These are phyloP conservation scores for Drosophila pseudoobscura DNA, from an alignment of 1,140 invertebrate genomes.

Conservation along the genomic window DNA sequence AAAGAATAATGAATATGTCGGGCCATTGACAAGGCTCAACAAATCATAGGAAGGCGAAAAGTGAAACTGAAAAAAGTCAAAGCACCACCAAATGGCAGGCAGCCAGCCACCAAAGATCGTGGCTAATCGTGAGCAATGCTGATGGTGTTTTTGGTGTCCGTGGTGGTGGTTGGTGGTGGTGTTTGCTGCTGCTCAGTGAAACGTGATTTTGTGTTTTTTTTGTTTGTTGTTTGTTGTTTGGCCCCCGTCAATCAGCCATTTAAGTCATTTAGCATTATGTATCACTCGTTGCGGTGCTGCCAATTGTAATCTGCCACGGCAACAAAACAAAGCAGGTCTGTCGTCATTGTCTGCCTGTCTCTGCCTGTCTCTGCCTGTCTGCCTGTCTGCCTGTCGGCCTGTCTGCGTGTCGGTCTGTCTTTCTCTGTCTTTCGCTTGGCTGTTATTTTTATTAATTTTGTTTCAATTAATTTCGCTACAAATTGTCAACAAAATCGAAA, in stretches of 20 bases:
- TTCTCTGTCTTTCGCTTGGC: constrained; percentile 13
- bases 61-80: constrained; percentile 63
- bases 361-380: constrained; percentile 33
- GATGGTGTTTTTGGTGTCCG: constrained; percentile 38
- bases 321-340: constrained; percentile 14
- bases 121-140: constrained; percentile 71
- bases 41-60: constrained; percentile 63
- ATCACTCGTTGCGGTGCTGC: constrained; percentile 52
- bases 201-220: constrained; percentile 59
- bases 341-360: constrained; percentile 13
- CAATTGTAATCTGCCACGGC: constrained; percentile 63
- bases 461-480: constrained; percentile 76
- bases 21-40: constrained; percentile 69
- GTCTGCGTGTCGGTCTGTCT: constrained; percentile 19
- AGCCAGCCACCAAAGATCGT: constrained; percentile 40
- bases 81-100: constrained; percentile 46
- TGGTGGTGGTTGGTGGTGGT: constrained; percentile 1
- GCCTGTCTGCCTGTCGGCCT: constrained; percentile 40
- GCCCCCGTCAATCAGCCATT: constrained; percentile 55
- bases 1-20: constrained; percentile 63
- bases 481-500: constrained; percentile 75
- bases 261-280: constrained; percentile 74
- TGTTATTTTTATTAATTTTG: constrained; percentile 75
- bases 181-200: constrained; percentile 48
- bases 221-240: constrained; percentile 7